Evolutionary conservation across 2,113 vertebrate genomes (phyloP).

Genomic region (Lophotis ruficrista): DNA sequence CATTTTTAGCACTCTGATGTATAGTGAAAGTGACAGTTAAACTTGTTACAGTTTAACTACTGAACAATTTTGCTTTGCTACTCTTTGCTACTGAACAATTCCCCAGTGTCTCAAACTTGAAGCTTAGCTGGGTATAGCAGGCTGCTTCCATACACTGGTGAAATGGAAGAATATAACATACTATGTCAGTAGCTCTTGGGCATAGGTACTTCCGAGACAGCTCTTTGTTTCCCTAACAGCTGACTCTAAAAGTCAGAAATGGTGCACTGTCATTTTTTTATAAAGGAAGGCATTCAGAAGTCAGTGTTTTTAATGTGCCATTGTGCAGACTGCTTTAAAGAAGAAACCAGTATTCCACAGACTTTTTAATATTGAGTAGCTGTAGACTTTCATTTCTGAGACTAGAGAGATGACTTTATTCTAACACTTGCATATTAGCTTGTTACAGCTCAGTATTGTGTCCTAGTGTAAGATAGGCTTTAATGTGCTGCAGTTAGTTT

Average conservation of each 20-base stretch:
- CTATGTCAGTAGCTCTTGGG: background rate
- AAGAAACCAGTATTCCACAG: background rate
- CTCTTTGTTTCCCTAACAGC: constrained; percentile 18
- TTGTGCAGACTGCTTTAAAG: background rate
- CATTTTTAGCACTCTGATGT: constrained; percentile 38
- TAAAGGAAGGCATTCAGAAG: background rate
- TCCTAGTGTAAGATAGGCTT: background rate
- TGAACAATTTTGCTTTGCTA: constrained; percentile 54
- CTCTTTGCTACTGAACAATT: constrained; percentile 54
- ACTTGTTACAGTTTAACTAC: constrained; percentile 23
- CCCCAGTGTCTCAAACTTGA: background rate
- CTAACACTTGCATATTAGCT: background rate
- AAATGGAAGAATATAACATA: background rate
- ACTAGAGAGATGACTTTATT: background rate
- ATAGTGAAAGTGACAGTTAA: constrained; percentile 18
- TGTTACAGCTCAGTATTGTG: background rate
- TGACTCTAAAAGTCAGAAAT: background rate
- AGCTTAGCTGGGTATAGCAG: background rate
- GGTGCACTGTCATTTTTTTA: background rate
- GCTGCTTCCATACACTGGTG: background rate
- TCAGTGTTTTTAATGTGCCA: background rate
- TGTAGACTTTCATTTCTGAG: background rate
- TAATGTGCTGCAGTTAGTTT: background rate
- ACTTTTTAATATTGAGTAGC: background rate
- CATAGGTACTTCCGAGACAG: constrained; percentile 23